Conservation (phyloP, 1,140 invertebrate genomes). For the Lucilia sericata region DNA sequence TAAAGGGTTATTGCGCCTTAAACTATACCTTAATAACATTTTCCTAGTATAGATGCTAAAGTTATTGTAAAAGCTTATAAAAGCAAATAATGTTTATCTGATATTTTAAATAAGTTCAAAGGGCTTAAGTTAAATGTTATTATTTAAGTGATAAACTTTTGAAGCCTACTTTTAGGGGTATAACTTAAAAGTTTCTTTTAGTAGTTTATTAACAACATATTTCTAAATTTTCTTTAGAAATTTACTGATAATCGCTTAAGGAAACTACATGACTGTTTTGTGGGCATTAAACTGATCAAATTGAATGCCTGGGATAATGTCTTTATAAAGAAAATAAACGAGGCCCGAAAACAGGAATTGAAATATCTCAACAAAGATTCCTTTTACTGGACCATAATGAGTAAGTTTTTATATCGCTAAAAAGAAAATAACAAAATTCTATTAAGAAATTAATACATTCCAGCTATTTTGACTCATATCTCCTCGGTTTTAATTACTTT, state of each 20-base stretch:
- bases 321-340: constrained; percentile 76
- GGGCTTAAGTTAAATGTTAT: no score
- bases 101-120: no score
- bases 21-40: neutral
- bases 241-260: constrained; percentile 81
- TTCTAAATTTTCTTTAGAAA: constrained; percentile 68
- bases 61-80: no score
- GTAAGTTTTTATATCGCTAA: constrained; percentile 68
- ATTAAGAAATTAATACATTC: neutral
- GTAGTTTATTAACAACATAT: no score
- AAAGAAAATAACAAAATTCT: neutral
- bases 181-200: no score
- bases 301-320: constrained; percentile 85
- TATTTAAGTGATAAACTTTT: neutral
- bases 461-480: constrained; percentile 74
- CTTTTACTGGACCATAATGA: constrained; percentile 80
- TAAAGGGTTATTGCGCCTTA: neutral
- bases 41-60: no score
- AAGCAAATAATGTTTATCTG: no score
- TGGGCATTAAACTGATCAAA: constrained; percentile 86
- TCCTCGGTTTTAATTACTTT: constrained; percentile 79
- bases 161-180: neutral
- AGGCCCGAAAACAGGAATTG: constrained; percentile 78
- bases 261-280: constrained; percentile 82
- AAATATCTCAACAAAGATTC: constrained; percentile 80